Base-by-base conservation (phyloP, 2,888 invertebrate species). In the Dolichomitus sp. region DNA sequence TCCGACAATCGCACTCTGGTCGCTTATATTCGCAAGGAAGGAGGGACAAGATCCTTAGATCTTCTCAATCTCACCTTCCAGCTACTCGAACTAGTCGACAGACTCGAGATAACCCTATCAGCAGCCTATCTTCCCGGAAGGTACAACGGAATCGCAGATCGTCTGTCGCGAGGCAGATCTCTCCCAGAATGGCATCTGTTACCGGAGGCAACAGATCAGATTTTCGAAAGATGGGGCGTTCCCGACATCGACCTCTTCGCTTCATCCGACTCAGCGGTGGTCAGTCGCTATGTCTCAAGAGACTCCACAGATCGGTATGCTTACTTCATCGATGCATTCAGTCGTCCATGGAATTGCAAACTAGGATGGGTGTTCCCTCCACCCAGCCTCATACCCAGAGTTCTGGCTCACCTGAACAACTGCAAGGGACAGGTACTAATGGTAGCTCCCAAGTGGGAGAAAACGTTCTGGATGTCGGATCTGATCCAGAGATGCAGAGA, bases 91-190 rank as follows among this genome's bases (percentile, higher is more conserved):
- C 14, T 70, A 40, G 54, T 85, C 14, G 83, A 87, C 61, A 40
- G 59, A 7, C 45, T 81, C 37, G 40, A 85, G 11, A 81, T 87
- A 30, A 80, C 69, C 2, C 63, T 91, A 2, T 75, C 87, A 61
- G 86, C 86, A 33, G 73, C 59, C 9, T 87, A 87, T 66, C 81
- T 90, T 6, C 89, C 89, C 23, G 89, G 88, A 6, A 73, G 80
- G n/a, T 89, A 87, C 90, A 90, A 91, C 74, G 86, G 87, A 2
- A 88, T 88, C 30, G 89, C 90, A 4, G 89, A 90, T 57, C 76
- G 84, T 6, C 83, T 90, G 1, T 90, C 90, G 0, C 48, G 85
- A 48, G 30, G 48, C 9, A 84, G 50, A 11, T 0, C 48, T 2
- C 70, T 81, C 0, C 84, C 86, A 9, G 84, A 86, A 27, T 85